Base-by-base conservation (phyloP, 2,888 invertebrate genomes). In the Netelia virgata region DNA sequence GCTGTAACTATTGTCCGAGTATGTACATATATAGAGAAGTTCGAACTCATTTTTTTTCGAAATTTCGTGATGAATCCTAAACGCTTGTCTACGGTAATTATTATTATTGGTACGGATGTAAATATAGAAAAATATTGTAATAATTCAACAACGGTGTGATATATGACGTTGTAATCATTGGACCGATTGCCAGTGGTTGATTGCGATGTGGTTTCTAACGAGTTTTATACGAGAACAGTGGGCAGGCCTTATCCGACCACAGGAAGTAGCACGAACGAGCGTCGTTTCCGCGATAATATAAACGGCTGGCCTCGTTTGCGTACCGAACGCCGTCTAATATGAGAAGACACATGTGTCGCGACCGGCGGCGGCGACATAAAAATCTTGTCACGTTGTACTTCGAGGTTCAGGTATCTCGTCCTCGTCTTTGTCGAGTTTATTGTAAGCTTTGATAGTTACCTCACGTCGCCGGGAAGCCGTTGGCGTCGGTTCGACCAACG, bases 191-290 rank as follows among this genome's bases (percentile, higher is more conserved):
- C 11, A 18, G 11, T 14, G 55, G 6, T 57, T 61, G 47, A 68
- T 53, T 53, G 41, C 70, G 18, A 70, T 68, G 76, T 14, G 43
- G 47, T 43, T 63, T 36, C 36, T 59, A 59, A 72, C 66, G 79
- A 73, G 18, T 57, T 47, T 73, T 23, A 16, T 43, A 20, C 14
- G 57, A 6, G 43, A 53, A 43, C 74, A 57, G 64, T 16, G 16
- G 63, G 61, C 59, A 50, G 43, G 41, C 50, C 14, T 3, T 86
- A 87, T 87, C 87, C 84, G 63, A 85, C 87, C 83, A 85, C 88
- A 86, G 88, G 88, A 88, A 87, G 83, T 73, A 64, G 73, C 80
- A 63, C 68, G 73, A 76, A 78, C 77, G 63, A 84, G 47, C 50
- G 76, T 57, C 78, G 50, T 82, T 82, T 78, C 82, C 78, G 63